Evolutionary conservation across 2,888 invertebrate species (phyloP), one percentile per base, ranked within the genome.

Genomic region (Chrysotoxum bicinctum): DNA sequence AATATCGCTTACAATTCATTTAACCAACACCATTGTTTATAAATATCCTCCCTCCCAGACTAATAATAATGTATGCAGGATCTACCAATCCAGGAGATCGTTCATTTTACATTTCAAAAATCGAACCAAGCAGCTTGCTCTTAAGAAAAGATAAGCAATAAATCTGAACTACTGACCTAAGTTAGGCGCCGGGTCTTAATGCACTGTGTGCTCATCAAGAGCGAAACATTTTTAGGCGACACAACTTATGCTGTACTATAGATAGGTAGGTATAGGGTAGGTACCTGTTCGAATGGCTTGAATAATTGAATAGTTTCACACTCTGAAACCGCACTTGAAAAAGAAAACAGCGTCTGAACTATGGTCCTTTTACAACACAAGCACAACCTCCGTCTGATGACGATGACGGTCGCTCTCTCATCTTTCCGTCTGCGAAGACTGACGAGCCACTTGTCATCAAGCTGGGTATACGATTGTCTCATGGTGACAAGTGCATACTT

Each of bases 271-370:
- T 21, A 35, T 58, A 32, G 32, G 3, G 0, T 32, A 19, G 52
- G 60, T 83, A 78, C 78, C 82, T 83, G 72, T 60, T 54, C 19
- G 37, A 62, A 54, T 73, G 30, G 19, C 45, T 66, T 60, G 66
- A 77, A 68, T 30, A 54, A 76, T 69, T 62, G 48, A 56, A 73
- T 16, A 73, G 66, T 68, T 78, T 83, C 82, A 83, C 82, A 78
- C 82, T 83, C 68, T 43, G 37, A 83, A 83, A 83, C 78, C 78
- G 78, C 82, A 83, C 78, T 83, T 83, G 73, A 83, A 73, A 73
- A 82, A 73, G 40, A 48, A 26, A 76, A 48, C 70, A 62, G 56
- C 66, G 70, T 54, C 73, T 62, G 48, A 73, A 43, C 35, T 78
- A 56, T 50, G 64, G 70, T 77, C 72, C 72, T 73, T 82, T 77